Base-by-base conservation (phyloP, 1,140 invertebrate genomes). In the Reticulitermes speratus region DNA sequence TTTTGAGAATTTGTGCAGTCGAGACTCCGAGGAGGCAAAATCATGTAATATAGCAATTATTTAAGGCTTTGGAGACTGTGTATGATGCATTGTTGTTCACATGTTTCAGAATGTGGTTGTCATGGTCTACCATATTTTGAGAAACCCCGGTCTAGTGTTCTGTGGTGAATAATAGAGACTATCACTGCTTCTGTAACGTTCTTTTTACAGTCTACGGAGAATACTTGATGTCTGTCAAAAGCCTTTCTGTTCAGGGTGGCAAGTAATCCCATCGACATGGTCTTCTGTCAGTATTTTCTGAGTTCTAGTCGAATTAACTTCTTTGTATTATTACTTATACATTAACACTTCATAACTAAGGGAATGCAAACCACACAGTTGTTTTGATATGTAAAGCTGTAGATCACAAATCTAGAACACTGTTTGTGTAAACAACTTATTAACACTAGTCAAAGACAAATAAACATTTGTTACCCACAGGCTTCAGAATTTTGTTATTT, bases 201-300 rank as follows among this genome's bases (percentile, higher is more conserved):
- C n/a, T 75, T 8, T 75, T 75, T 75, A 25, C 65, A 75, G 65
- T 75, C 25, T n/a, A 75, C 65, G 25, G 65, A 30, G 65, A 75
- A 30, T 75, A 75, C 65, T 75, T 75, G 65, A 75, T 14, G n/a
- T 11, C 65, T 75, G 65, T 75, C 52, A 19, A 55, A 55, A 55
- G 19, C 52, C 19, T 16, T 55, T 55, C 52, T 16, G 7, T 75
- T 30, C 25, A 65, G 59, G n/a, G n/a, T 75, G 65, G 65, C 65
- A 75, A n/a, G 65, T 75, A 75, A 16, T 25, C 52, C 65, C n/a
- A n/a, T 30, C 65, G n/a, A 14, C 65, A 6, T 75, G 65, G 65
- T 75, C 65, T 75, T 75, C 65, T 75, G 65, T 75, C 65, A 75
- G n/a, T 75, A 75, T 75, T 75, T 75, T 8, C 65, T 75, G 7